These are phyloP conservation scores for Carettochelys insculpta DNA, from an alignment of 2,113 vertebrate genomes.

Conservation along the genomic window DNA sequence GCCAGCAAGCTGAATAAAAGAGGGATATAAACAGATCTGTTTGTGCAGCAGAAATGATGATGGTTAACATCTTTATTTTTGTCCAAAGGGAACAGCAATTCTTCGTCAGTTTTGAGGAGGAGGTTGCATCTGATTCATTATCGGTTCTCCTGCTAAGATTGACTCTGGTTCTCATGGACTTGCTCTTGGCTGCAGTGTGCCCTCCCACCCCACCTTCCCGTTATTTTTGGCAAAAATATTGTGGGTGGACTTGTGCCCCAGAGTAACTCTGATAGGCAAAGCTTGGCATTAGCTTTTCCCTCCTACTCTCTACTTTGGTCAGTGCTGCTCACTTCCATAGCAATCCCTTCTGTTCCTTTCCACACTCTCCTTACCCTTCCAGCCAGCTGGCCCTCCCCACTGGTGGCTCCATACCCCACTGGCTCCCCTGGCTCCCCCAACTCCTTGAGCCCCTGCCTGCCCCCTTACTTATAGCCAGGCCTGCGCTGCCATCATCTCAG, in stretches of 20 bases:
- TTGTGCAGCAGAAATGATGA: neutral
- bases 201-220: neutral
- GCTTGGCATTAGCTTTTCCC: fast-evolving
- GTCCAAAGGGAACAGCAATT: neutral
- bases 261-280: fast-evolving
- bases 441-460: too few species aligned
- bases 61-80: neutral
- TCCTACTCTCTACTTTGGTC: fast-evolving
- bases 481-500: too few species aligned
- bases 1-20: neutral
- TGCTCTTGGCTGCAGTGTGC: neutral
- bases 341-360: neutral
- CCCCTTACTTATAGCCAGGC: too few species aligned
- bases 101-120: neutral
- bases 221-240: neutral
- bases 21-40: neutral
- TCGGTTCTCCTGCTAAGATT: neutral
- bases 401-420: too few species aligned
- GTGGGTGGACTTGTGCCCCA: neutral
- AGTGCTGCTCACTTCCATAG: neutral
- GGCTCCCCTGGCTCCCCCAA: too few species aligned
- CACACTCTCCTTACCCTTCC: too few species aligned
- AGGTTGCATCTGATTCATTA: neutral
- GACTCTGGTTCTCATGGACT: neutral
- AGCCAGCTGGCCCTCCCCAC: too few species aligned